Evolutionary conservation across 2,113 vertebrate species (phyloP), one percentile per base, ranked within the genome.

Genomic region (Setophaga petechia): DNA sequence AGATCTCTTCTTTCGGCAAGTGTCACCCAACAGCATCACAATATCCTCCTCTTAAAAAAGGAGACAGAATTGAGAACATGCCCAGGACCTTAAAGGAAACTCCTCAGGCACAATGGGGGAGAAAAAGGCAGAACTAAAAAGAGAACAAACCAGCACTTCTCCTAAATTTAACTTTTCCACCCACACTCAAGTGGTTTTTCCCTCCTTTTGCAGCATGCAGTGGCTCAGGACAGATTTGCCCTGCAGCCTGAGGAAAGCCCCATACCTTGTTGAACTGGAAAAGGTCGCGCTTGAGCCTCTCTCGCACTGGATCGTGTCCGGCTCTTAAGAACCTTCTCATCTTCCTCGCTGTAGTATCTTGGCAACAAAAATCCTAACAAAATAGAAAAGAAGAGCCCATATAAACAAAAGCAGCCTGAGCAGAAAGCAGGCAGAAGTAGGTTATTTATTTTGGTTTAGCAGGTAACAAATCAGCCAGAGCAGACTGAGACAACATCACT

Each of bases 281-380:
- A 63, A 99, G 98, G 84, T 99, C 99, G 5, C 98, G 98, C 97
- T 99, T 99, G 44, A 99, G 98, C 63, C 98, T 98, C 94, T 99
- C 99, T 96, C 99, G 96, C 11, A 98, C 98, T 84, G 98, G 98
- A 94, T 99, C 99, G 0, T 99, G 98, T 51, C 99, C 99, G 1
- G 99, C 97, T 94, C 99, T 98, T 90, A 99, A 98, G 97, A 99
- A 99, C 77, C 99, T 98, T 97, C 99, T 99, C 99, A 99, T 99
- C 95, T 97, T 98, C 96, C 92, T 95, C 8, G 30, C 72, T 75
- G 92, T 24, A 73, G 84, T 73, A 89, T 62, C 89, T 71, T 91
- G 95, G 93, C 94, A 96, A 84, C 82, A 87, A 90, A 93, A 91
- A 72, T 89, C 95, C 96, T 97, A 94, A 82, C 9, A 13, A 52